These are phyloP conservation scores for Acinonyx jubatus DNA, from an alignment of 2,113 vertebrate species.

Conservation along the genomic window DNA sequence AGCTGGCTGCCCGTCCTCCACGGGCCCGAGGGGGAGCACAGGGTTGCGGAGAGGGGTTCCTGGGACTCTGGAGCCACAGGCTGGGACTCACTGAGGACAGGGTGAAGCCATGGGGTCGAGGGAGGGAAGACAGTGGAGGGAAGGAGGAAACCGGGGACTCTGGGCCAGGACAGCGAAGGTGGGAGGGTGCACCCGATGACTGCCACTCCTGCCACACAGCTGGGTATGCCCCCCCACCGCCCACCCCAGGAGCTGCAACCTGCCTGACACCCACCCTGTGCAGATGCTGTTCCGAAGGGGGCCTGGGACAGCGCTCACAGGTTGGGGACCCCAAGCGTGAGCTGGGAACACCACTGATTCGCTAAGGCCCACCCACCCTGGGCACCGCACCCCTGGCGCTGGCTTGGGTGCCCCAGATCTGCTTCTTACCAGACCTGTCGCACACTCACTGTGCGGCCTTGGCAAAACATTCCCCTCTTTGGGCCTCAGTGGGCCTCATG, in stretches of 20 bases:
- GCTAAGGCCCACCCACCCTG: neutral
- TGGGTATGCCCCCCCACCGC: rapidly evolving
- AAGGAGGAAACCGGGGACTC: neutral
- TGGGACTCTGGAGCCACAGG: neutral
- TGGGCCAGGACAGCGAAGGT: neutral
- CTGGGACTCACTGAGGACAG: neutral
- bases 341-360: neutral
- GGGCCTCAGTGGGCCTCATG: neutral
- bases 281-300: neutral
- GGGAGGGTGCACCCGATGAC: rapidly evolving
- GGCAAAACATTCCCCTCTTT: neutral
- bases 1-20: neutral
- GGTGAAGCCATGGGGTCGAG: neutral
- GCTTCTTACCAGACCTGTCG: neutral
- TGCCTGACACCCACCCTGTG: neutral
- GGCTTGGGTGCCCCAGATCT: neutral
- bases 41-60: neutral
- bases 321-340: neutral
- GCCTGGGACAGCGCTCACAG: rapidly evolving
- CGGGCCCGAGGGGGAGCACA: neutral
- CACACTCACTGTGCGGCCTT: neutral
- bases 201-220: neutral
- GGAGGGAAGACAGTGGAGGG: neutral
- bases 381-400: rapidly evolving
- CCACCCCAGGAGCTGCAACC: neutral